Evolutionary conservation across 2,113 vertebrate genomes (phyloP).

Genomic region (Pipra filicauda): DNA sequence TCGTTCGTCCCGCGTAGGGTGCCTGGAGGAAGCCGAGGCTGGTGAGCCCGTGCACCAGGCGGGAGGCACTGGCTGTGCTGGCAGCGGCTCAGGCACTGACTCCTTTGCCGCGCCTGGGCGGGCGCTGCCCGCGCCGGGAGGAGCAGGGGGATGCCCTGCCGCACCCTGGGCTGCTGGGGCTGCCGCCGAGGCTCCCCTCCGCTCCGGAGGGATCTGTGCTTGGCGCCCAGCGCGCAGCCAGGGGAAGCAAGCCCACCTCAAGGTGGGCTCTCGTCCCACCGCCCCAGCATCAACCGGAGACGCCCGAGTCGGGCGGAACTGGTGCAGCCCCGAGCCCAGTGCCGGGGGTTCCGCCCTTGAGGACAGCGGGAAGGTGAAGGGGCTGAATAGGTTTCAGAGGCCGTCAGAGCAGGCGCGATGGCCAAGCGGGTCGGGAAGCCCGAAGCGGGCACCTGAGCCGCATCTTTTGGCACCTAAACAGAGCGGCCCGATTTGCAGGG

Average conservation of each 20-base stretch:
- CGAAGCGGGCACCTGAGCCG: background rate
- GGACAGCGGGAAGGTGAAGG: background rate
- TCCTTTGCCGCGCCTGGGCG: background rate
- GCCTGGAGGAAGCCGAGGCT: background rate
- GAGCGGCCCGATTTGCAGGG: background rate
- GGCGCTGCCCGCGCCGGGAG: background rate
- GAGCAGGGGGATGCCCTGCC: background rate
- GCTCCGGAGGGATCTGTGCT: background rate
- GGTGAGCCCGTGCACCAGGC: background rate
- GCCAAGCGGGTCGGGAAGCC: background rate
- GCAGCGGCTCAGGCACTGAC: background rate
- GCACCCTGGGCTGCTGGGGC: background rate
- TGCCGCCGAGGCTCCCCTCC: background rate
- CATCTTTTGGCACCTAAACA: background rate
- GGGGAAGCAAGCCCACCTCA: background rate
- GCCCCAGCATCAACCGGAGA: background rate
- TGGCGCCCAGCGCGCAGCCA: background rate
- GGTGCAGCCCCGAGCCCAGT: background rate
- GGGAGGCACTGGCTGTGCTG: background rate
- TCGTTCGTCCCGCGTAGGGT: background rate
- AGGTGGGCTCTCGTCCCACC: background rate
- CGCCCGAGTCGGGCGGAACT: background rate
- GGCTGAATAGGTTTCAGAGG: background rate
- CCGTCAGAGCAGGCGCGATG: background rate
- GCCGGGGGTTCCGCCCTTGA: background rate